phyloP scores from a whole-genome alignment of 2,797 vertebrate species.

The Microcaecilia unicolor region DNA sequence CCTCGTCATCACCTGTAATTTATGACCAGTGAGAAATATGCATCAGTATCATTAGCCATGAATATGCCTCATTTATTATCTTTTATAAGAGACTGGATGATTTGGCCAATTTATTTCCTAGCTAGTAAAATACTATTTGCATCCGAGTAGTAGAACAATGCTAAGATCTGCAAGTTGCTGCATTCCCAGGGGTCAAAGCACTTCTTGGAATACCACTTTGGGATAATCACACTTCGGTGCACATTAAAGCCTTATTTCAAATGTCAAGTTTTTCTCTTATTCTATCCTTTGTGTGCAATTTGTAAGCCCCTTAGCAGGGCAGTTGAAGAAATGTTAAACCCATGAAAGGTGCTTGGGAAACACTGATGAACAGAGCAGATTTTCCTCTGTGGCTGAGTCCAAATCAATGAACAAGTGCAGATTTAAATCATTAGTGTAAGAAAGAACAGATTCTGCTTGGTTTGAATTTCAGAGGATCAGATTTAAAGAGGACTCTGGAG shows the following conservation, averaged over 20 bases:
- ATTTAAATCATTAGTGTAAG: neutral
- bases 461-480: neutral
- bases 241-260: too few species aligned
- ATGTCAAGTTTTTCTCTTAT: too few species aligned
- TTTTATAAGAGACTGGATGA: neutral
- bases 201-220: neutral
- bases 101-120: neutral
- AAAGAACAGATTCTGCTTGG: neutral
- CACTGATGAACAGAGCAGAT: too few species aligned
- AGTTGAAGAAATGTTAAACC: neutral
- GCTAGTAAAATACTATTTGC: neutral
- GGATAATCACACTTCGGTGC: neutral
- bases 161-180: neutral
- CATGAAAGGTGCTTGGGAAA: too few species aligned
- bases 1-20: too few species aligned
- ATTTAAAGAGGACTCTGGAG: too few species aligned
- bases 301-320: neutral
- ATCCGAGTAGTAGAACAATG: neutral
- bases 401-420: neutral
- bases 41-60: too few species aligned
- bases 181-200: neutral
- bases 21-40: too few species aligned
- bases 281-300: neutral
- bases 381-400: neutral
- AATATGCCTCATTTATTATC: neutral